phyloP scores from a whole-genome alignment of 2,888 invertebrate species.

The Synergus itoensis region DNA sequence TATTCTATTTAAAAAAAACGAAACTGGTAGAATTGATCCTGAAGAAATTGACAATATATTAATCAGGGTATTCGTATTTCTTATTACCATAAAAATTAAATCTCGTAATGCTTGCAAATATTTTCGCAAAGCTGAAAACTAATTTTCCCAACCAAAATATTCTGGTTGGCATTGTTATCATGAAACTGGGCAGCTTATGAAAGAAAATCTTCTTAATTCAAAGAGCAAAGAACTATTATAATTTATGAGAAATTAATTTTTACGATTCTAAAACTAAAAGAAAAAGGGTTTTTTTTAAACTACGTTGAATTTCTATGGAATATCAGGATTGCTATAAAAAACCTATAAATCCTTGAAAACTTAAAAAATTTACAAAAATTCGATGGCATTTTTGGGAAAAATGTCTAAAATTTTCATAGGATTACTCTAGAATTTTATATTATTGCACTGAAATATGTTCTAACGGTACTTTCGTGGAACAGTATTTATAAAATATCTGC shows the following conservation, averaged over 20 bases:
- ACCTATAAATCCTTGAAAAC: no score
- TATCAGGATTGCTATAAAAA: no score
- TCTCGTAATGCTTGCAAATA: constrained; percentile 6
- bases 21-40: neutral
- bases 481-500: no score
- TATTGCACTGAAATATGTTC: no score
- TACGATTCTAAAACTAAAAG: no score
- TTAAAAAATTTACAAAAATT: no score
- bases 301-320: neutral
- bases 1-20: neutral
- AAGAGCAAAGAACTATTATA: neutral
- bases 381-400: no score
- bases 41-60: neutral
- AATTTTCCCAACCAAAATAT: neutral
- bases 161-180: neutral
- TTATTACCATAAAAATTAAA: constrained; percentile 3
- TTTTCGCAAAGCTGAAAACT: neutral
- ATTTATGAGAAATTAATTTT: neutral
- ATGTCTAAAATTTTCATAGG: no score
- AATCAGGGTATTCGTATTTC: constrained; percentile 26
- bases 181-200: neutral
- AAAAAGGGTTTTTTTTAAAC: neutral
- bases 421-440: no score
- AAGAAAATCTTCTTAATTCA: neutral
- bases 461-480: no score